A percentile compares a stretch with the other conserved stretches of the same genome.
These are phyloP conservation scores for Acheta domesticus DNA, from an alignment of 2,888 invertebrate genomes.

Conservation along the genomic window DNA sequence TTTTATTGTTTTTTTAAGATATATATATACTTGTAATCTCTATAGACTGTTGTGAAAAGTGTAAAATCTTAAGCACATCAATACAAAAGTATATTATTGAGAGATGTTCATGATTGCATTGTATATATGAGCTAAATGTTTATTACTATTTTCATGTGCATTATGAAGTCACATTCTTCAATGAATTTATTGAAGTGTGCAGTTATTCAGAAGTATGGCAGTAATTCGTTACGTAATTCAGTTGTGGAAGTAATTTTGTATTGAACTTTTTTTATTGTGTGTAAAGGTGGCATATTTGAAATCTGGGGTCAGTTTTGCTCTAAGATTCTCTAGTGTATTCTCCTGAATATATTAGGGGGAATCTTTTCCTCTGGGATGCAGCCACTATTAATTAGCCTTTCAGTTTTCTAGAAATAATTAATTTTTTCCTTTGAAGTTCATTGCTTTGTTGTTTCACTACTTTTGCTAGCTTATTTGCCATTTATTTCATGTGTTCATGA, in stretches of 20 bases:
- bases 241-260: not conserved
- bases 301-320: not conserved
- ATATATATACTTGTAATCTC: too few species aligned
- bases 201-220: not conserved
- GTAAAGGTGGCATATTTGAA: not conserved
- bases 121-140: too few species aligned
- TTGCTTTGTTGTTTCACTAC: not conserved
- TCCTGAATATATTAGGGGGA: constrained; percentile 9
- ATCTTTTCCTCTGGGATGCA: not conserved
- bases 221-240: not conserved
- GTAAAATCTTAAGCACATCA: too few species aligned
- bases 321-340: constrained; percentile 10
- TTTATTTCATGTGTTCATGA: too few species aligned
- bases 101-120: too few species aligned
- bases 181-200: too few species aligned
- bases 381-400: not conserved
- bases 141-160: too few species aligned
- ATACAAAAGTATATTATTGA: too few species aligned
- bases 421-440: not conserved
- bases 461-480: not conserved
- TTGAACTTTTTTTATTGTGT: not conserved
- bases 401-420: not conserved
- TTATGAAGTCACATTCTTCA: too few species aligned
- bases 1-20: too few species aligned
- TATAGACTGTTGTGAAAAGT: too few species aligned